Evolutionary conservation across 2,888 invertebrate species (phyloP).

Genomic region (Ennomos quercinarius): DNA sequence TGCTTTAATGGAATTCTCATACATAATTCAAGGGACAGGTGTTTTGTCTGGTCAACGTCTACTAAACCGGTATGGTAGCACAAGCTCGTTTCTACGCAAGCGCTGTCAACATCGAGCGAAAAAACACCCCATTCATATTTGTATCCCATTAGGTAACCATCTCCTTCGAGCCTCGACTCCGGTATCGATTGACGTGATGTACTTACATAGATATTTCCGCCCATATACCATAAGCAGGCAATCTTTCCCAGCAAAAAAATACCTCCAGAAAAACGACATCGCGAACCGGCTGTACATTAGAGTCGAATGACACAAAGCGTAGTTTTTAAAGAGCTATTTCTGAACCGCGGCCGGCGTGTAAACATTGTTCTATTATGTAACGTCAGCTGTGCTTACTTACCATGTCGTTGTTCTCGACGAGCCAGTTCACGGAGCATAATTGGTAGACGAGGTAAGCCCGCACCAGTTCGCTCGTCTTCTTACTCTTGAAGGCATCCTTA

Average conservation of each 20-base stretch:
- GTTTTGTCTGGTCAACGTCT: constrained; percentile 22
- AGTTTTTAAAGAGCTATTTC: constrained; percentile 57
- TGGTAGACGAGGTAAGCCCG: constrained; percentile 96
- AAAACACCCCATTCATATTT: constrained; percentile 60
- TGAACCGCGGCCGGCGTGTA: constrained; percentile 55
- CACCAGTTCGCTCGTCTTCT: constrained; percentile 96
- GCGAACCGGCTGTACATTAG: constrained; percentile 35
- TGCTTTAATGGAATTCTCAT: constrained; percentile 9
- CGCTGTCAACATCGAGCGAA: constrained; percentile 49
- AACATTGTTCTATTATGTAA: constrained; percentile 69
- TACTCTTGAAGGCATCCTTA: constrained; percentile 97
- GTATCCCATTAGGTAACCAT: constrained; percentile 52
- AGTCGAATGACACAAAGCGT: constrained; percentile 52
- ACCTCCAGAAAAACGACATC: constrained; percentile 26
- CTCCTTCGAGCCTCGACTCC: constrained; percentile 42
- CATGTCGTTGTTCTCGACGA: constrained; percentile 97
- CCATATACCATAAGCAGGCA: constrained; percentile 8
- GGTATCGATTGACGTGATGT: constrained; percentile 33
- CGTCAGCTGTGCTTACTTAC: constrained; percentile 86
- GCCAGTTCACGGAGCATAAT: constrained; percentile 93
- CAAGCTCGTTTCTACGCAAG: constrained; percentile 53
- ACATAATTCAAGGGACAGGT: constrained; percentile 1
- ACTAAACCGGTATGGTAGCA: constrained; percentile 3
- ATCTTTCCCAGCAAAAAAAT: constrained; percentile 31
- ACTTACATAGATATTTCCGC: no score